phyloP scores from a whole-genome alignment of 2,797 vertebrate species.

The Eulemur mongoz region DNA sequence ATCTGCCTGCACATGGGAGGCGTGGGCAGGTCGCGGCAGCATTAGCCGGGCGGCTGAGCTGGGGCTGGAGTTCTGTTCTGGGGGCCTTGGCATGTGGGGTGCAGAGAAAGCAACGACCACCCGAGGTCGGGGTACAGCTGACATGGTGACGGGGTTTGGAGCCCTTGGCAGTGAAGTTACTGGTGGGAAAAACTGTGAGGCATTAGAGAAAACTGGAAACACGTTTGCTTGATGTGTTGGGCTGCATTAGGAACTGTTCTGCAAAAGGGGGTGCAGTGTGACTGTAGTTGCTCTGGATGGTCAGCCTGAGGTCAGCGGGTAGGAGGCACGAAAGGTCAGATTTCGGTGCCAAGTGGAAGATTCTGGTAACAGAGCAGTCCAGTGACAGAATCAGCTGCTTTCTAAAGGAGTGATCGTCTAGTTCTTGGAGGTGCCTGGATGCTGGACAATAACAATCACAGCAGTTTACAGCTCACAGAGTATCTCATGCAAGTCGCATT shows the following conservation, averaged over 20 bases:
- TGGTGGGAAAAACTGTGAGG: rapidly evolving
- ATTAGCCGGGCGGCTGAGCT: neutral
- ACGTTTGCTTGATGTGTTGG: neutral
- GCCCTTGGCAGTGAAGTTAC: neutral
- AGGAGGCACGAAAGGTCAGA: neutral
- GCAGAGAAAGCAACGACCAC: neutral
- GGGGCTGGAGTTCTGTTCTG: neutral
- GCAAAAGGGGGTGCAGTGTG: neutral
- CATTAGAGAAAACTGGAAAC: neutral
- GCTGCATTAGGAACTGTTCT: neutral
- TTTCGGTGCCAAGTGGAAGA: rapidly evolving
- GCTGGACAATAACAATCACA: rapidly evolving
- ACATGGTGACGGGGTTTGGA: neutral
- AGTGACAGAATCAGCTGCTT: neutral
- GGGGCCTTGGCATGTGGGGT: neutral
- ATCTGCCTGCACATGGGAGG: rapidly evolving
- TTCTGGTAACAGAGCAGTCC: neutral
- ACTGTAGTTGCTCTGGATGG: neutral
- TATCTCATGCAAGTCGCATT: neutral
- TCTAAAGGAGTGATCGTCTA: neutral
- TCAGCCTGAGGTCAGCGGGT: neutral
- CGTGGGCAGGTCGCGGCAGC: rapidly evolving
- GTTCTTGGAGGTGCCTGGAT: neutral
- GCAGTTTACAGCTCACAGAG: too few relatives aligned
- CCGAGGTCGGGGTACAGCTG: neutral